Evolutionary conservation across 2,113 vertebrate species (phyloP), one percentile per base, ranked within the genome.

Genomic region (Seriola rivoliana): DNA sequence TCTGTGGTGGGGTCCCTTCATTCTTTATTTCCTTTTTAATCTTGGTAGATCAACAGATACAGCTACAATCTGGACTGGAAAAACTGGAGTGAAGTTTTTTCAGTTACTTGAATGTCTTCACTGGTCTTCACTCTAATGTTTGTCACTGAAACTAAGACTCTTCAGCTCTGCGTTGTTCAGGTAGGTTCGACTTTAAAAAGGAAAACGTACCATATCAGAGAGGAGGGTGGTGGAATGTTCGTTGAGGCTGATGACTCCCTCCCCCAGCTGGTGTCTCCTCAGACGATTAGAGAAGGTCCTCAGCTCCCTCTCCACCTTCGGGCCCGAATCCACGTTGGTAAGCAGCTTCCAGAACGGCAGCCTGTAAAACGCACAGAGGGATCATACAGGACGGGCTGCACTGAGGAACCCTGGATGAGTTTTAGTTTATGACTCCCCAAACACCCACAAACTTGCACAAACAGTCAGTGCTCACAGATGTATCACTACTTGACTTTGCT

Each of bases 211-310:
- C 95, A 72, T 75, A 0, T 95, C 93, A 0, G 94, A 92, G 7
- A 98, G 95, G 87, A 96, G 38, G 70, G 92, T 86, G 2, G 97
- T 97, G 95, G 95, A 93, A 87, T 85, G 95, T 95, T 97, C 97
- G 46, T 92, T 96, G 78, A 97, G 94, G 77, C 92, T 95, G 92
- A 97, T 95, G 68, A 97, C 90, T 40, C 97, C 95, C 64, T 97
- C 95, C 74, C 94, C 95, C 0, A 98, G 91, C 59, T 59, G 89
- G 78, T 97, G 96, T 82, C 95, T 94, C 91, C 79, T 96, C 77
- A 98, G 69, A 60, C 95, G 96, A 89, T 94, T 95, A 62, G 91
- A 93, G 91, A 97, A 95, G 1, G 94, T 94, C 87, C 93, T 94
- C 90, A 97, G 78, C 75, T 97, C 97, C 85, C 93, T 94, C 87